Base-by-base conservation (phyloP, 1,140 invertebrate genomes). In the Hypsibius dujardini region DNA sequence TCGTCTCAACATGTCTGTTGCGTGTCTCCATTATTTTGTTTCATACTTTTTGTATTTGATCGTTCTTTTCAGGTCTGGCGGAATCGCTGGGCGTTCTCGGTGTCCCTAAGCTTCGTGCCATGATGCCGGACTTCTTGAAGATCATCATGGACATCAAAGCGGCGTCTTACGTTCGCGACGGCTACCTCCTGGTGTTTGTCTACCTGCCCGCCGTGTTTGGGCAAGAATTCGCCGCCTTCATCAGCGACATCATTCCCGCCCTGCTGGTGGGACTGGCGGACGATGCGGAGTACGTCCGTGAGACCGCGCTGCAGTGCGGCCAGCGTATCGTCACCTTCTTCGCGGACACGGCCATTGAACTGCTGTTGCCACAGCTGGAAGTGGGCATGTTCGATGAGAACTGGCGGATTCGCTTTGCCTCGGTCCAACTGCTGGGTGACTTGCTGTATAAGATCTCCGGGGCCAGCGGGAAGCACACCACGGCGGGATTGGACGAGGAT, bases 171-270 rank as follows among this genome's bases (percentile, higher is more conserved):
- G 94, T 98, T 0, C 92, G 96, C 76, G 96, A 99, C 82, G 96
- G 96, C 46, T 99, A 98, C 80, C 96, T 99, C 69, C 96, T 98
- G 91, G 93, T 99, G 90, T 99, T 97, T 79, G 98, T 98, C 78
- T 99, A 98, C 79, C 90, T 99, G 86, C 96, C 96, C 1, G 87
- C 88, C 73, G 92, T 94, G 1, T 98, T 99, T 81, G 91, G 89
- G 1, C 86, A 88, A 69, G 90, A 94, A 76, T 99, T 99, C 78
- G 89, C 90, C 2, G 88, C 88, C 0, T 99, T 97, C 79, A 95
- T 99, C 76, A 91, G 92, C 0, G 89, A 92, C 77, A 96, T 98
- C 72, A 93, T 98, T 75, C 96, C 92, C 79, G 93, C 95, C 0
- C 97, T 99, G 76, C 80, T 99, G 69, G 59, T 74, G 83, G 95